Conservation (phyloP, 2,113 vertebrate genomes). For the Mohoua ochrocephala region DNA sequence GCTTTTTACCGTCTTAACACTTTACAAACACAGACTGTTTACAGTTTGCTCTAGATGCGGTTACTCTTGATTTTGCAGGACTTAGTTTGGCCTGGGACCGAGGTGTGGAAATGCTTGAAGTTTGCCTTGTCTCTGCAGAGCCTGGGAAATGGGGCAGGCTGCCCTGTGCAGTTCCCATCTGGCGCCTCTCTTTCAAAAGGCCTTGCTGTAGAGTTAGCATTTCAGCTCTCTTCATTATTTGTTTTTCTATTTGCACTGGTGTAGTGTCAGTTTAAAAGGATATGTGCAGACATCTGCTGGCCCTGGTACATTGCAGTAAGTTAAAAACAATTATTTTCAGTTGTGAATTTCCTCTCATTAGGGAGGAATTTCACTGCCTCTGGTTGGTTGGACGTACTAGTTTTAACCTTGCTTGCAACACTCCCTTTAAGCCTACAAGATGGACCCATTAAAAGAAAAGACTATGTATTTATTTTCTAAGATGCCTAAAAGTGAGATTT, state of each 20-base stretch:
- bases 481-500: background rate
- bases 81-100: background rate
- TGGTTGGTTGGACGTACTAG: background rate
- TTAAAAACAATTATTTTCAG: background rate
- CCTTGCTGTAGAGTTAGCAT: background rate
- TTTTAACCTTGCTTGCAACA: background rate
- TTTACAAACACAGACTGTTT: background rate
- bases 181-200: background rate
- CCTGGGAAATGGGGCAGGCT: background rate
- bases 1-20: background rate
- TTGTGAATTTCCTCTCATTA: conserved; percentile 5
- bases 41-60: background rate
- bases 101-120: background rate
- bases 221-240: background rate
- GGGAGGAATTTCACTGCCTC: background rate
- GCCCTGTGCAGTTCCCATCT: background rate
- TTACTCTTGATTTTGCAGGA: background rate
- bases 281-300: background rate
- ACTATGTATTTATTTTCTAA: background rate
- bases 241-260: background rate
- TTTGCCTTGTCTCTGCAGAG: background rate
- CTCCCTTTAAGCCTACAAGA: background rate
- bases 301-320: background rate
- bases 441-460: background rate
- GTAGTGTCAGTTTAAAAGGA: background rate